These are phyloP conservation scores for Dicerorhinus sumatrensis DNA, from an alignment of 2,113 vertebrate species.

Conservation along the genomic window DNA sequence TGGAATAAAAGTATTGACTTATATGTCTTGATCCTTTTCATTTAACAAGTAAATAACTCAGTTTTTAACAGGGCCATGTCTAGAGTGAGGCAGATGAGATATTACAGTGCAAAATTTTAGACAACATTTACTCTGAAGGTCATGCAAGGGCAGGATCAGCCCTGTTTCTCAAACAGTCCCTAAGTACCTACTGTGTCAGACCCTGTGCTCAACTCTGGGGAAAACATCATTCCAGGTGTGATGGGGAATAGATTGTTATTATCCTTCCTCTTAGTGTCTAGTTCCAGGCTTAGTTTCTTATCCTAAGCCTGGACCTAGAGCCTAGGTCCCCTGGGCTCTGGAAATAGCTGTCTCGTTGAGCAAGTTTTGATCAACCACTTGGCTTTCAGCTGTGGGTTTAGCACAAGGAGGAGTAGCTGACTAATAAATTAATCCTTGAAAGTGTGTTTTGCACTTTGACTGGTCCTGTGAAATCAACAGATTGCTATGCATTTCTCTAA, in stretches of 20 bases:
- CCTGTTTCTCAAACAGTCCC: background rate
- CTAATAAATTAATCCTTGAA: constrained; percentile 9
- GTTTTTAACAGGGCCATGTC: constrained; percentile 69
- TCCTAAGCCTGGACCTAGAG: background rate
- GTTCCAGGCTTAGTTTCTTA: no score
- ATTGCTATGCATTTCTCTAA: background rate
- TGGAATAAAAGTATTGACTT: background rate
- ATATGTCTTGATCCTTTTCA: constrained; percentile 16
- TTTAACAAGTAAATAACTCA: constrained; percentile 13
- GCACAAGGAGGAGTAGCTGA: background rate
- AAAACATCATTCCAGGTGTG: background rate
- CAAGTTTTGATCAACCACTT: constrained; percentile 35
- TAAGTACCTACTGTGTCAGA: background rate
- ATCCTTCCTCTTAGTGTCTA: background rate
- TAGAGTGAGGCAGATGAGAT: background rate
- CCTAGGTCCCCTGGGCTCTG: background rate
- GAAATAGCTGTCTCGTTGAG: background rate
- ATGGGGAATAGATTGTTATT: background rate
- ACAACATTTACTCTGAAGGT: background rate
- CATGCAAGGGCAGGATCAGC: background rate
- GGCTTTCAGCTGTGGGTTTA: constrained; percentile 13
- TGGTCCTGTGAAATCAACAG: background rate
- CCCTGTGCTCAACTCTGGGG: background rate
- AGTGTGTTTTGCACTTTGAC: constrained; percentile 9
- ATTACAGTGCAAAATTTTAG: background rate